Evolutionary conservation across 2,113 vertebrate genomes (phyloP), one percentile per base, ranked within the genome.

Genomic region (Pseudopodoces humilis): DNA sequence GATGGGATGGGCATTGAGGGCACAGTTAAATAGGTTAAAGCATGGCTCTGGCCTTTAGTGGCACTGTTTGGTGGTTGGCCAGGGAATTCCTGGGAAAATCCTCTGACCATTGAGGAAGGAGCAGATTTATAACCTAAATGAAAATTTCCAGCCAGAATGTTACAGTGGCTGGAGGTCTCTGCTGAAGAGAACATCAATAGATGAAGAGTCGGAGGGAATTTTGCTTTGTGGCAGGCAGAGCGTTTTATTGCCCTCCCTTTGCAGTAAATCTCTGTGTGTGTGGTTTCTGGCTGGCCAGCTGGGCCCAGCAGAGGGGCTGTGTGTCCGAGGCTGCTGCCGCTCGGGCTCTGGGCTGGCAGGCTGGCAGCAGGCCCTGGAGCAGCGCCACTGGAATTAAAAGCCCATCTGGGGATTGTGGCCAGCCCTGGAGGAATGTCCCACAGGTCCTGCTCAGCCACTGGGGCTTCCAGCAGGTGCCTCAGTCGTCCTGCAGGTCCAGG

Each of bases 331-430:
- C 71, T 62, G 5, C 35, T 12, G 53, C 39, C 2, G 9, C 53
- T 62, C 5, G 3, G 18, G 64, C 60, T 65, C 22, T 1, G n/a
- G 65, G 58, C 3, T 6, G 0, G 0, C 33, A 5, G 84, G 62
- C 49, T 55, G 35, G 31, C 59, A 8, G 35, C 47, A 59, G 71
- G 28, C 2, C 0, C 18, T 37, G 21, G 25, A 33, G 9, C 6
- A 0, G 31, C 0, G 0, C 63, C 41, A 0, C 3, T 4, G 13
- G 27, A 11, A 65, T 83, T n/a, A 52, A 72, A 46, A 91, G 25
- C 84, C 64, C 84, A 83, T 68, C 64, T 82, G 90, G 88, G 78
- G 43, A 58, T 28, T 6, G 41, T 3, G 25, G 60, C 59, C 0
- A 2, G 55, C 75, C 79, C 88, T 53, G 64, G 41, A 69, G 77